Base-by-base conservation (phyloP, 2,797 vertebrate species). In the Megaceryle alcyon region DNA sequence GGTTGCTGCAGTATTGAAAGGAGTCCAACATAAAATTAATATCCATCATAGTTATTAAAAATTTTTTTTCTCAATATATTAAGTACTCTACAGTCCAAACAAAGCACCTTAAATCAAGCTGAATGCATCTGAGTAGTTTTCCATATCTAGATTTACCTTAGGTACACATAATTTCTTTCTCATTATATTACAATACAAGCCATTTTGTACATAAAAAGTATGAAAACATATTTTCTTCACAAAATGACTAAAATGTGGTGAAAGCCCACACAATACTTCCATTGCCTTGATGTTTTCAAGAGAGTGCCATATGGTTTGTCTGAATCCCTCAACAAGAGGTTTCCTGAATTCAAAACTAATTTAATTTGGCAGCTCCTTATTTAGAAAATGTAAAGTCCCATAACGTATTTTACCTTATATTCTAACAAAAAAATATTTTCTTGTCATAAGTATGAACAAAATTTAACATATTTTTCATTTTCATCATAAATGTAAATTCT, bases 191-290 rank as follows among this genome's bases (percentile, higher is more conserved):
- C 39, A 92, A 49, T 79, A 68, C 23, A 59, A 93, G 68, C 41
- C 49, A 85, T 82, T 92, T 87, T 72, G 57, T 76, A 76, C 2
- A 25, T 60, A 79, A 65, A 94, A 92, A 93, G 92, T 92, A 95
- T 73, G 86, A 94, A 95, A 94, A 89, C 71, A 72, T 87, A 95
- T 96, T 95, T 95, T 84, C 85, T 81, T 92, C 91, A 80, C 72
- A 91, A 96, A 96, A 95, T 94, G 86, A 96, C 84, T 94, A 91
- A 95, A 96, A 94, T 85, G 85, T 96, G 92, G 82, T 92, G 88
- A 88, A 94, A 94, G 37, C 86, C 85, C 93, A 85, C 77, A 86
- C 60, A 91, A 75, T 81, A 86, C 73, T 88, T 90, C 20, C 25
- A n/a, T 90, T 90, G 92, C 56, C 73, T 90, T 90, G 84, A 73